Conservation (phyloP, 2,797 vertebrate genomes). For the Nannoperca australis region DNA sequence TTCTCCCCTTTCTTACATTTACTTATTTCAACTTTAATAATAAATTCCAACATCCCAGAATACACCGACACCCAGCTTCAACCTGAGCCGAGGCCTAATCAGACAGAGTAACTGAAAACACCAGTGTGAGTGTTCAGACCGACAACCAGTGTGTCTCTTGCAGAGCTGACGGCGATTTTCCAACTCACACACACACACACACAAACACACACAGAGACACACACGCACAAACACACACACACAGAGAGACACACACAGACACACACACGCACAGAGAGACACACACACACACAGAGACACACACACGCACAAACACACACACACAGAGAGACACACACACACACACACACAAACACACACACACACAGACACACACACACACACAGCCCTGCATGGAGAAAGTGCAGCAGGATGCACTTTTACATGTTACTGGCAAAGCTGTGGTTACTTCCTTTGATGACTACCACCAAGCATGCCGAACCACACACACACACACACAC, state of each 20-base stretch:
- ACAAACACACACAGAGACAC: neutral
- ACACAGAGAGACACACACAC: too few relatives aligned
- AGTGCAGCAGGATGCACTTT: conserved; percentile 66
- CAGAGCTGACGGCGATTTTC: neutral
- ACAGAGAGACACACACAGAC: too few relatives aligned
- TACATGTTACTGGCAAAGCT: conserved; percentile 70
- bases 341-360: neutral
- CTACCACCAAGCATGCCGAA: conserved; percentile 46
- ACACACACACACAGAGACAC: neutral
- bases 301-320: neutral
- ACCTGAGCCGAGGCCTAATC: neutral
- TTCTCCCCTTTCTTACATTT: too few relatives aligned
- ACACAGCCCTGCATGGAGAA: conserved; percentile 39
- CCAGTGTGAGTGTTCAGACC: neutral
- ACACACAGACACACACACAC: neutral
- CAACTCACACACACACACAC: neutral
- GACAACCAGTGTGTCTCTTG: neutral
- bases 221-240: neutral
- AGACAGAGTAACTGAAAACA: conserved; percentile 13
- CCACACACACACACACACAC: conserved; percentile 52
- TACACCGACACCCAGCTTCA: neutral
- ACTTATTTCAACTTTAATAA: too few relatives aligned
- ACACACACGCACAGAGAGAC: neutral
- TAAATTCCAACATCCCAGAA: neutral
- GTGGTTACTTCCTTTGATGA: conserved; percentile 67